Evolutionary conservation across 2,888 invertebrate species (phyloP).

Genomic region (Brachypalpus laphriformis): DNA sequence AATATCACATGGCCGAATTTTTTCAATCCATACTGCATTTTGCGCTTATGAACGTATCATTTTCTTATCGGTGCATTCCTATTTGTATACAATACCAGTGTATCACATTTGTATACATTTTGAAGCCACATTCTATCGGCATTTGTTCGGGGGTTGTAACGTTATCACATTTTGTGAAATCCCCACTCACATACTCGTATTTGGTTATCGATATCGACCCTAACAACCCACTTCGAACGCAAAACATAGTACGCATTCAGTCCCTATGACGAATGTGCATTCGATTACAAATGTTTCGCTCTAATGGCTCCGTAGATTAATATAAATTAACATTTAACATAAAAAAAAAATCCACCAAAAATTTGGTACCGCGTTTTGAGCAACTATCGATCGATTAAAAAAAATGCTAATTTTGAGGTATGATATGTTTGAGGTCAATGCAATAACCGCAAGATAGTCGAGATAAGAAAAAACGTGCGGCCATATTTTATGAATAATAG

Average conservation of each 20-base stretch:
- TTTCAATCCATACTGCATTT: neutral
- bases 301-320: neutral
- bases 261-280: neutral
- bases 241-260: neutral
- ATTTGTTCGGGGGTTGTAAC: neutral
- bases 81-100: no score
- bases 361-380: neutral
- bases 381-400: neutral
- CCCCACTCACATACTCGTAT: neutral
- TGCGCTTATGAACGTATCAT: neutral
- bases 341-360: neutral
- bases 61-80: conserved; percentile 11
- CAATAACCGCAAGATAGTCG: neutral
- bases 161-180: neutral
- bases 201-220: conserved; percentile 16
- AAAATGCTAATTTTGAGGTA: neutral
- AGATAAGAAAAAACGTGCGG: neutral
- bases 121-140: neutral
- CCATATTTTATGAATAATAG: neutral
- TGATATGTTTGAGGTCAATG: conserved; percentile 5
- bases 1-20: neutral
- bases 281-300: neutral
- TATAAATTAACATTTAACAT: neutral
- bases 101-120: neutral
- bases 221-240: neutral